Conservation (phyloP, 2,113 vertebrate genomes). For the Fregetta grallaria region DNA sequence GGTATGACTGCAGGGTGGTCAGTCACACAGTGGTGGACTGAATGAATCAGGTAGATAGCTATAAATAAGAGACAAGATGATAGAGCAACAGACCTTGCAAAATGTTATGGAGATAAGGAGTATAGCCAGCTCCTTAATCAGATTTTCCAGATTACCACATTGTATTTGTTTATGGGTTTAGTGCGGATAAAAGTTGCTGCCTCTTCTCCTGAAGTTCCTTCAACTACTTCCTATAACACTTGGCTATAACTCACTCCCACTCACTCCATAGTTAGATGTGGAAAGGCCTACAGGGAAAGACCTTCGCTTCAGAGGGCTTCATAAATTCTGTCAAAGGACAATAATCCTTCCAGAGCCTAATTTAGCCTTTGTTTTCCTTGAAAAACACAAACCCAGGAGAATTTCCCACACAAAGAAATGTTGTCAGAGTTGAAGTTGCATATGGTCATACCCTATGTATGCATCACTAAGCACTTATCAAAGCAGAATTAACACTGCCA, state of each 20-base stretch:
- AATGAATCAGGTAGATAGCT: not conserved
- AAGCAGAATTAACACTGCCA: not conserved
- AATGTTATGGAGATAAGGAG: not conserved
- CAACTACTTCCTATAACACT: not conserved
- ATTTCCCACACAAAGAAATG: not conserved
- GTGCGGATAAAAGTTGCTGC: not conserved
- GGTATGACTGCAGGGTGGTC: not conserved
- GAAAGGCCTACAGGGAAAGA: not conserved
- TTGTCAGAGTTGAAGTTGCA: not conserved
- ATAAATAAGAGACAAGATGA: not conserved
- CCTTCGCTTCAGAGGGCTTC: not conserved
- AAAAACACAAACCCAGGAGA: not conserved
- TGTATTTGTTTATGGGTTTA: not conserved
- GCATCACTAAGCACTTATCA: not conserved
- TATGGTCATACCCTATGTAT: not conserved
- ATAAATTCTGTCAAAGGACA: slow-evolving; percentile 2
- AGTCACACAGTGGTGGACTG: not conserved
- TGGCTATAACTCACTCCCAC: not conserved
- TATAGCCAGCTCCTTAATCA: not conserved
- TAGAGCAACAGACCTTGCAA: not conserved
- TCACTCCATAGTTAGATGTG: not conserved
- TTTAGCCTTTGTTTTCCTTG: not conserved
- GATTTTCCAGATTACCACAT: not conserved
- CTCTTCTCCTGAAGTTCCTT: not conserved
- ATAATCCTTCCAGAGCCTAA: not conserved